phyloP scores from a whole-genome alignment of 1,140 invertebrate species.

The Arion vulgaris region DNA sequence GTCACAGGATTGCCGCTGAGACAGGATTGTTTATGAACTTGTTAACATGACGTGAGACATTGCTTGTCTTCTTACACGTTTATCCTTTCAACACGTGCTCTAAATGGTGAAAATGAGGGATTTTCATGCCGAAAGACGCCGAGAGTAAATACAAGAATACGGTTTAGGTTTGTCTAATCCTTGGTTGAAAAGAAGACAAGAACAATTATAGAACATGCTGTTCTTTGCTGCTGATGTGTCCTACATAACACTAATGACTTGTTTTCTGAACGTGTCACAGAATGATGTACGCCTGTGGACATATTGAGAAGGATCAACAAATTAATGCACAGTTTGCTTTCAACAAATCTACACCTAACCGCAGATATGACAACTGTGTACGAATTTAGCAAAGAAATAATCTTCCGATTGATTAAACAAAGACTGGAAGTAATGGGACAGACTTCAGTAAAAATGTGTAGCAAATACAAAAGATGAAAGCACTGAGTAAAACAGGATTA shows the following conservation, averaged over 20 bases:
- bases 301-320: too few relatives aligned
- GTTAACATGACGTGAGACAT: conserved; percentile 18
- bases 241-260: neutral
- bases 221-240: neutral
- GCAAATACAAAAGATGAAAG: too few relatives aligned
- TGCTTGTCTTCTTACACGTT: neutral
- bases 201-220: neutral
- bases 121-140: neutral
- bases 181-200: neutral
- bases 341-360: too few relatives aligned
- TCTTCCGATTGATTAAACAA: too few relatives aligned
- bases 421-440: too few relatives aligned
- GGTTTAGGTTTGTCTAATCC: conserved; percentile 7
- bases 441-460: too few relatives aligned
- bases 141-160: neutral
- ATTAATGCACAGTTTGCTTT: too few relatives aligned
- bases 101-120: conserved; percentile 1
- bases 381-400: too few relatives aligned
- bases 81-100: neutral
- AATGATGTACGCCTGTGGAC: neutral
- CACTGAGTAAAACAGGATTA: too few relatives aligned
- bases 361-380: too few relatives aligned
- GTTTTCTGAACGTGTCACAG: neutral
- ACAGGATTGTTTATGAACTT: neutral
- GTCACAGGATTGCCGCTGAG: conserved; percentile 11